Evolutionary conservation across 2,888 invertebrate genomes (phyloP), one percentile per base, ranked within the genome.

Genomic region (Saturnia pavonia): DNA sequence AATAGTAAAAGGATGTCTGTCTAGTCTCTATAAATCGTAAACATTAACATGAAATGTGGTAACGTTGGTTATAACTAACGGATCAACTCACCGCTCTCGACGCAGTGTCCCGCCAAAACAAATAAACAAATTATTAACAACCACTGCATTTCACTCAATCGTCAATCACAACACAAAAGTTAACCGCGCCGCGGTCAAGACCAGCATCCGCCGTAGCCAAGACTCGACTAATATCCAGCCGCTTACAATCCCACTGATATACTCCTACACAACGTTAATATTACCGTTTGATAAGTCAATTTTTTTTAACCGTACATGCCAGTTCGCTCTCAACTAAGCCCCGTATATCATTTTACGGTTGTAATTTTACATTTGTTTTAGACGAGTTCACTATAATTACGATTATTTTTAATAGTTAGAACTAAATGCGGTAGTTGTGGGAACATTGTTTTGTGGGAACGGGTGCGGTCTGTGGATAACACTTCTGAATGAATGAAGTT

Each of bases 61-160:
- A 27, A 60, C 25, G 25, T 27, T 27, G 57, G 57, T 14, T 25
- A 40, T 19, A 65, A 65, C 16, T 63, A 40, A 63, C n/a, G 34
- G 22, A 40, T 40, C 63, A 34, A 87, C 92, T 90, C 74, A 92
- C 92, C 91, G 72, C 84, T 85, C 43, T 87, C 87, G 57, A 85
- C 82, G 75, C 85, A 84, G 74, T 80, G 80, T 75, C 84, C 81
- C 78, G 84, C 82, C 79, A 88, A 88, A 81, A 88, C 82, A 78
- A 91, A 73, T 73, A 89, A 82, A 82, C 86, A 81, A 75, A 85
- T 81, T 76, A 88, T 76, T 78, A 90, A 80, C 75, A 86, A 78
- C 87, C 91, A 92, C 89, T 86, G 88, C 92, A 93, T 93, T 78
- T 84, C 91, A 92, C 91, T 83, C 78, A 83, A 84, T 80, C 79